Evolutionary conservation across 2,888 invertebrate genomes (phyloP).

Genomic region (Bursaphelenchus okinawaensis): DNA sequence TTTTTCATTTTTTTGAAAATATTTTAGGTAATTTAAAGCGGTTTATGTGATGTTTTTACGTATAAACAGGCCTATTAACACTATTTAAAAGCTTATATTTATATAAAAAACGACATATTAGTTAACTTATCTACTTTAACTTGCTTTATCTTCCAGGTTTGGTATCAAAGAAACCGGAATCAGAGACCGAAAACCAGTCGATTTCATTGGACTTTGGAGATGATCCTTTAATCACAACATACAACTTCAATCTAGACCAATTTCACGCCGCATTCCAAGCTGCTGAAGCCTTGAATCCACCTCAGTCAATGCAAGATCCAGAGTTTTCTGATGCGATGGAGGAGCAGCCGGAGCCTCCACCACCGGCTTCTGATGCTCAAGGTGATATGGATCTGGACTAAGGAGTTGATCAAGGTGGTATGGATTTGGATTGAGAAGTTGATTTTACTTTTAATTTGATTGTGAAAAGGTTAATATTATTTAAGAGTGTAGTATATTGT

Average conservation of each 20-base stretch:
- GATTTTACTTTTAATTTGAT: too few species aligned
- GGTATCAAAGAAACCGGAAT: not conserved
- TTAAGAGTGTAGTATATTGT: too few species aligned
- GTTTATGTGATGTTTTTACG: not conserved
- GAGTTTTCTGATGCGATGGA: slow-evolving; percentile 5
- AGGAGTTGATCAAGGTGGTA: too few species aligned
- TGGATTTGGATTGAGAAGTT: too few species aligned
- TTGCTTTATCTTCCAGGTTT: too few species aligned
- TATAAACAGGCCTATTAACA: too few species aligned
- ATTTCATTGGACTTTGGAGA: not conserved
- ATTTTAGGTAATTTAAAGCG: not conserved
- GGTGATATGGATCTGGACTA: slow-evolving; percentile 18
- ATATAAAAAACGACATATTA: not conserved
- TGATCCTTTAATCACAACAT: not conserved
- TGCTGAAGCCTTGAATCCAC: slow-evolving; percentile 5
- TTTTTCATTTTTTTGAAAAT: not conserved
- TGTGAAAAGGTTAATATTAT: too few species aligned
- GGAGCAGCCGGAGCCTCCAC: slow-evolving; percentile 3
- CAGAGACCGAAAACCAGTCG: not conserved
- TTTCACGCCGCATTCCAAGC: slow-evolving; percentile 7
- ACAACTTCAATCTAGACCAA: slow-evolving; percentile 6
- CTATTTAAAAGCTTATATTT: too few species aligned
- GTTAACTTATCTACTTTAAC: too few species aligned
- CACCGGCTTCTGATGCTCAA: not conserved
- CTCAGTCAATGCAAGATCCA: not conserved